Evolutionary conservation across 2,797 vertebrate genomes (phyloP).

Genomic region (Mormyrus hasselquistii): DNA sequence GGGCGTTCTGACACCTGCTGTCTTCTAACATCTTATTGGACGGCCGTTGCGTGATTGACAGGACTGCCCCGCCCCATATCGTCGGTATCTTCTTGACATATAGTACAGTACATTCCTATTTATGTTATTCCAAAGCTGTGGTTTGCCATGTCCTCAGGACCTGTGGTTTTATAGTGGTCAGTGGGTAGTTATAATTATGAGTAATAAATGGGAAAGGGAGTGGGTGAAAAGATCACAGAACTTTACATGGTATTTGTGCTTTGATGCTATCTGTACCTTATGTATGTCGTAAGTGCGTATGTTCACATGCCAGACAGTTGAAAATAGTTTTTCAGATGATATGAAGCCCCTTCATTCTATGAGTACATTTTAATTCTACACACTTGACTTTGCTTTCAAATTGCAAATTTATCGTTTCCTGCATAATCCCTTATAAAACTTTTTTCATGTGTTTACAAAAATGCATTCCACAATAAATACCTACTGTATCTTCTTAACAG

Average conservation of each 20-base stretch:
- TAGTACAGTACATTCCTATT: background rate
- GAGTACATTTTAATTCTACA: background rate
- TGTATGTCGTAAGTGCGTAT: background rate
- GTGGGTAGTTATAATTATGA: background rate
- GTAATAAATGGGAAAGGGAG: background rate
- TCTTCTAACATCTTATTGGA: background rate
- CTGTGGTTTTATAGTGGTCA: background rate
- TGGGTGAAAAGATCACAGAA: background rate
- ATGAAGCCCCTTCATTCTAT: background rate
- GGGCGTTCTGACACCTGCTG: conserved; percentile 2
- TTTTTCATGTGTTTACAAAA: background rate
- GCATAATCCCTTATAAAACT: background rate
- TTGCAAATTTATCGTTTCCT: background rate
- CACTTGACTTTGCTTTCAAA: background rate
- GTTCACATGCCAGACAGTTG: background rate
- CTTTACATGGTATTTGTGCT: background rate
- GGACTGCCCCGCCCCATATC: background rate
- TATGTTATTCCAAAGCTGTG: background rate
- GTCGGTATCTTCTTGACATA: background rate
- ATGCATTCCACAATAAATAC: background rate
- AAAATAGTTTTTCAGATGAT: background rate
- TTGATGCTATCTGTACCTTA: background rate
- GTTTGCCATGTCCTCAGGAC: background rate
- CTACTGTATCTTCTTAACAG: background rate
- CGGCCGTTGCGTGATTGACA: background rate